Conservation (phyloP, 1,140 invertebrate species). For the Andrena cerasifolii region DNA sequence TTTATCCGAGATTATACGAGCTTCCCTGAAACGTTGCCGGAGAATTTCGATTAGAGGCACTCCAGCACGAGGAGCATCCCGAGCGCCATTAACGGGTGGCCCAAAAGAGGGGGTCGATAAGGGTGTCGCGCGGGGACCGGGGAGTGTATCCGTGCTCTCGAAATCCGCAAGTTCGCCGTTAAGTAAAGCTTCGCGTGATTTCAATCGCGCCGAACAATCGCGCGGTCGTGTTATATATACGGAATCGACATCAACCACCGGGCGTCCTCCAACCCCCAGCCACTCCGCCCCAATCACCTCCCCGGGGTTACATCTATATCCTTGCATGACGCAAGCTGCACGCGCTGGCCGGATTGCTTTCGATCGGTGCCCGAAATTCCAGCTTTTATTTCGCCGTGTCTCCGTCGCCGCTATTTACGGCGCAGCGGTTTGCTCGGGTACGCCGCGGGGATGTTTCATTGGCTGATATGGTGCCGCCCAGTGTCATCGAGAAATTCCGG, state of each 20-base stretch:
- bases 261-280: constrained; percentile 11
- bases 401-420: not conserved
- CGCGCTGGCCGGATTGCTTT: constrained; percentile 35
- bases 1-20: not conserved
- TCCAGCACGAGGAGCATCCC: constrained; percentile 4
- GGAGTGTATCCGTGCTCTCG: constrained; percentile 15
- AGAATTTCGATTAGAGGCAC: constrained; percentile 21
- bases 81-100: not conserved
- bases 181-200: constrained; percentile 55
- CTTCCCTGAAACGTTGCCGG: not conserved
- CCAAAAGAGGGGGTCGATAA: not conserved
- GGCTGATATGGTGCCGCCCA: not conserved
- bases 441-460: not conserved
- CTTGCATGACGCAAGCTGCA: constrained; percentile 33
- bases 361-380: constrained; percentile 33
- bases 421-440: not conserved
- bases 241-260: constrained; percentile 39
- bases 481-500: not conserved
- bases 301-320: constrained; percentile 29
- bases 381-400: not conserved
- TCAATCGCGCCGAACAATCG: constrained; percentile 55
- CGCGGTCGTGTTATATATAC: constrained; percentile 6
- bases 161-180: constrained; percentile 45
- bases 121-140: not conserved
- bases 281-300: not conserved